Evolutionary conservation across 2,113 vertebrate species (phyloP).

Genomic region (Onychorhynchus coronatus): DNA sequence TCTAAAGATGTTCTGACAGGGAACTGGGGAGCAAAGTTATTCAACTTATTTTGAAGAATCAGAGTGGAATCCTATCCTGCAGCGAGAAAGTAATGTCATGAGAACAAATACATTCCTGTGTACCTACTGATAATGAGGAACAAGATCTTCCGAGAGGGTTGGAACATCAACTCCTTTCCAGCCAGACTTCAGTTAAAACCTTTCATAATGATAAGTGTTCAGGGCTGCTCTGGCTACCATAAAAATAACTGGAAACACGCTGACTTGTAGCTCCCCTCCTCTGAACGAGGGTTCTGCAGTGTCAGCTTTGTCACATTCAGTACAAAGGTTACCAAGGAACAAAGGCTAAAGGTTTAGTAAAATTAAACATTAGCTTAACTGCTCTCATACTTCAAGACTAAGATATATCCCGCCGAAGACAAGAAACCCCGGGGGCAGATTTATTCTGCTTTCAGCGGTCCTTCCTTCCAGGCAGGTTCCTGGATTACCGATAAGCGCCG

Average conservation of each 20-base stretch:
- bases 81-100: background rate
- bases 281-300: background rate
- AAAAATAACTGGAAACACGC: background rate
- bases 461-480: background rate
- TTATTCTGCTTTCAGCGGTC: background rate
- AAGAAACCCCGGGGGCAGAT: background rate
- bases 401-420: background rate
- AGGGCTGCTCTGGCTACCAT: background rate
- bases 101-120: background rate
- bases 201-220: background rate
- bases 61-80: background rate
- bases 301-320: background rate
- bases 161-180: background rate
- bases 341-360: background rate
- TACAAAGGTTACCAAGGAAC: slow-evolving; percentile 41
- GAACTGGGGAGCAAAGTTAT: background rate
- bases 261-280: background rate
- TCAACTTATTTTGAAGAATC: background rate
- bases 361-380: slow-evolving; percentile 43
- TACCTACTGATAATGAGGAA: background rate
- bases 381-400: background rate
- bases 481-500: background rate
- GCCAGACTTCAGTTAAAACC: background rate
- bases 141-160: background rate
- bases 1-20: background rate